A percentile compares a stretch with the other conserved stretches of the same genome.
Conservation (phyloP, 2,113 vertebrate genomes). For the Tyrannus savana region DNA sequence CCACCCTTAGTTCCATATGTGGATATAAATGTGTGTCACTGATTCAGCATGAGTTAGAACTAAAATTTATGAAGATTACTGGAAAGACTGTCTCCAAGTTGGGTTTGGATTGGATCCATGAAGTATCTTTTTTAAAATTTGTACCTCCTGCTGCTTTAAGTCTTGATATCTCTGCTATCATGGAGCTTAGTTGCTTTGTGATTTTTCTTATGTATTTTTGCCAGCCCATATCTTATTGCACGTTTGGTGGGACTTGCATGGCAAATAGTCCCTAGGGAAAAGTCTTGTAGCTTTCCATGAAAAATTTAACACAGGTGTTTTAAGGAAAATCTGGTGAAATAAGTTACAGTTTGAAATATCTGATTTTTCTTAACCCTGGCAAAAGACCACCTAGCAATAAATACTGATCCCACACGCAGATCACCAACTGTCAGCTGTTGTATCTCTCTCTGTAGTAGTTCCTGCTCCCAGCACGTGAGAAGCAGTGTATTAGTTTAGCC, state of each 20-base stretch:
- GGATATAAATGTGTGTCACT: neutral
- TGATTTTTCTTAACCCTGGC: neutral
- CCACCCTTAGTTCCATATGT: neutral
- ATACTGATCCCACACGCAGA: neutral
- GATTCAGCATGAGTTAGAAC: neutral
- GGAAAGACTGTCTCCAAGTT: neutral
- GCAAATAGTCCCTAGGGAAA: neutral
- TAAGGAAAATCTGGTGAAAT: neutral
- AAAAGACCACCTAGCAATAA: neutral
- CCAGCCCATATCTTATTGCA: neutral
- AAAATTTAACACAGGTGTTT: neutral
- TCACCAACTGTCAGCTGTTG: neutral
- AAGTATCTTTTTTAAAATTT: neutral
- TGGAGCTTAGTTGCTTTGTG: neutral
- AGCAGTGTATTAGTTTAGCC: neutral
- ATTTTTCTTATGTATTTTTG: neutral
- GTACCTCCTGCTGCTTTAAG: neutral
- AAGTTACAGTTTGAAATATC: neutral
- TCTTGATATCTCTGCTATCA: neutral
- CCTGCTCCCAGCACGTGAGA: neutral
- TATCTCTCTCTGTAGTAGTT: neutral
- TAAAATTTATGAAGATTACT: neutral
- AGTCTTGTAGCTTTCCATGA: neutral
- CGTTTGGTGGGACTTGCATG: neutral
- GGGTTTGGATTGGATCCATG: neutral